phyloP scores from a whole-genome alignment of 2,888 invertebrate species.

The Spicauda simplicius region DNA sequence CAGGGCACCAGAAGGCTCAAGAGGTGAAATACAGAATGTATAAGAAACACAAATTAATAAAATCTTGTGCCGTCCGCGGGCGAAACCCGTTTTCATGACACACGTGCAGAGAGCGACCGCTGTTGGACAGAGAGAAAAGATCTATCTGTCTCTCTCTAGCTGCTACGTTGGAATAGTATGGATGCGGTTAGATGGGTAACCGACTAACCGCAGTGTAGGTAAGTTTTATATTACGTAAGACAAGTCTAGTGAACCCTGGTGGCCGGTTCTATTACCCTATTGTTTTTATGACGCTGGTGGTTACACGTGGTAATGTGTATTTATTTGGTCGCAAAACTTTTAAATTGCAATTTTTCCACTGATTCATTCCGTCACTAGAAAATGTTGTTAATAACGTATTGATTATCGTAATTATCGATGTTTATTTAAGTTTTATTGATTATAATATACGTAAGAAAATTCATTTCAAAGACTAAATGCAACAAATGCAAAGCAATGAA shows the following conservation, averaged over 20 bases:
- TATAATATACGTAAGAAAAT: neutral
- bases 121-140: constrained; percentile 54
- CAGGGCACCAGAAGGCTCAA: constrained; percentile 61
- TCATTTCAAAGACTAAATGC: neutral
- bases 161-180: constrained; percentile 62
- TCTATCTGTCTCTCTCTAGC: constrained; percentile 52
- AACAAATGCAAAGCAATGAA: neutral
- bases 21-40: constrained; percentile 56
- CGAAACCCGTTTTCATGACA: constrained; percentile 78
- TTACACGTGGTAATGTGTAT: constrained; percentile 30
- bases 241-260: constrained; percentile 37
- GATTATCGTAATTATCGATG: neutral
- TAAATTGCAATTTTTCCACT: constrained; percentile 16
- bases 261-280: constrained; percentile 44
- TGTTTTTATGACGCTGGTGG: constrained; percentile 43
- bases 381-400: constrained; percentile 4
- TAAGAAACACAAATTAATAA: constrained; percentile 82
- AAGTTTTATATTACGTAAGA: constrained; percentile 49
- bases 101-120: constrained; percentile 77
- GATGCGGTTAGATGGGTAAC: constrained; percentile 52
- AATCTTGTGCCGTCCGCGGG: constrained; percentile 72
- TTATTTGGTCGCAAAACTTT: constrained; percentile 4
- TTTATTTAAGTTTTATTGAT: neutral
- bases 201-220: constrained; percentile 46
- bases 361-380: neutral